phyloP scores from a whole-genome alignment of 2,888 invertebrate species.

The Pycnomerus fuliginosus region DNA sequence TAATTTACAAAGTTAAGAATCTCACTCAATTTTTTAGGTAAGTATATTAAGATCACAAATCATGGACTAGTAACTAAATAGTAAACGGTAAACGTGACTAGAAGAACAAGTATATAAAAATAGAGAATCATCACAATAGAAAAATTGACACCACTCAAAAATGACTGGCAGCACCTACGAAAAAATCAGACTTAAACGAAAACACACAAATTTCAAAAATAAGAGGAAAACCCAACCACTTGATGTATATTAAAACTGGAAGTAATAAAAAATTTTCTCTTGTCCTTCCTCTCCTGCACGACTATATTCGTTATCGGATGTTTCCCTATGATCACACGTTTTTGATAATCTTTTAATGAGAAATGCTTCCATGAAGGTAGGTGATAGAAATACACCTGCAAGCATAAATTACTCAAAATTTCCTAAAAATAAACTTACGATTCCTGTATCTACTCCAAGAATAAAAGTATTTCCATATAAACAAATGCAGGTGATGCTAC shows the following conservation, averaged over 20 bases:
- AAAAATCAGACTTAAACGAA: slow-evolving; percentile 3
- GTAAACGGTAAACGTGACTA: too few species aligned
- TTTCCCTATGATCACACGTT: slow-evolving; percentile 44
- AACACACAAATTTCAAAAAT: too few species aligned
- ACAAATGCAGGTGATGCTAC: slow-evolving; percentile 48
- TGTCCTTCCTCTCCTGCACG: slow-evolving; percentile 42
- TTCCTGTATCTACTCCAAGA: slow-evolving; percentile 46
- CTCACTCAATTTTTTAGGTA: too few species aligned
- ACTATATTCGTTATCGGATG: slow-evolving; percentile 49
- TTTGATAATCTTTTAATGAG: slow-evolving; percentile 44
- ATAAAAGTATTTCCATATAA: slow-evolving; percentile 50
- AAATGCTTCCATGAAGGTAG: slow-evolving; percentile 49
- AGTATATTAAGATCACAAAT: too few species aligned
- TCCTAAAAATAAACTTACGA: slow-evolving; percentile 36
- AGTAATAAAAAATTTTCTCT: slow-evolving; percentile 47
- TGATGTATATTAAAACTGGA: slow-evolving; percentile 47
- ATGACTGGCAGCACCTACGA: slow-evolving; percentile 4
- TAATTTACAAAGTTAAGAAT: too few species aligned
- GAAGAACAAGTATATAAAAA: too few species aligned
- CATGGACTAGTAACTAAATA: too few species aligned
- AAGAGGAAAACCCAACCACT: slow-evolving; percentile 36
- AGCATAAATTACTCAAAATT: slow-evolving; percentile 4
- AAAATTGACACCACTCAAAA: too few species aligned
- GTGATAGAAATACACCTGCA: slow-evolving; percentile 49
- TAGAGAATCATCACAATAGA: too few species aligned